A percentile compares a stretch with the other conserved stretches of the same genome.
Evolutionary conservation across 2,888 invertebrate genomes (phyloP).

Genomic region (Tipula vernalis): DNA sequence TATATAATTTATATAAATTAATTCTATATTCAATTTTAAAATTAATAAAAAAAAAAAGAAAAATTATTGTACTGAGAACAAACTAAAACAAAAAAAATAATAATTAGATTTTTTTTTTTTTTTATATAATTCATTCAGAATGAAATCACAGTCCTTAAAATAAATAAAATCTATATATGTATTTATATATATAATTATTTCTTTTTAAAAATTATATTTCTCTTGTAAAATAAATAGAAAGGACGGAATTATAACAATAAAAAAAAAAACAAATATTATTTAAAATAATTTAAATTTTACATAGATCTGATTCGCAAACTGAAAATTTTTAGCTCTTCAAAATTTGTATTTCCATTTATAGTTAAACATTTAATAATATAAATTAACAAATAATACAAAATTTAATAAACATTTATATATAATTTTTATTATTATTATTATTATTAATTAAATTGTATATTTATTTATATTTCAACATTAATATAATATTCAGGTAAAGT

Average conservation of each 20-base stretch:
- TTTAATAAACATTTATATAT: neutral
- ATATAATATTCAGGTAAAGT: neutral
- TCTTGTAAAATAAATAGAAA: neutral
- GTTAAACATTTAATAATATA: neutral
- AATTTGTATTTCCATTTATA: neutral
- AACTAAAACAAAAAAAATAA: neutral
- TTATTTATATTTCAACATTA: neutral
- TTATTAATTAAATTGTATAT: neutral
- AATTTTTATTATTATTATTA: neutral
- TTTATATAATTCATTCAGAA: slow-evolving; percentile 9
- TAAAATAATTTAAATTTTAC: too few relatives aligned
- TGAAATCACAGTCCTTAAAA: slow-evolving; percentile 13
- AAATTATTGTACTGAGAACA: neutral
- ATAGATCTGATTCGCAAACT: too few relatives aligned
- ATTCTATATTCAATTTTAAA: neutral
- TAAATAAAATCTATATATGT: neutral
- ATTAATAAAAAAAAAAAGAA: neutral
- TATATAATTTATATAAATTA: neutral
- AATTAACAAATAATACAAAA: neutral
- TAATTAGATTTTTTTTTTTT: neutral
- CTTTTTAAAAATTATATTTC: neutral
- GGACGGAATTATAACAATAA: neutral
- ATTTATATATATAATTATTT: neutral
- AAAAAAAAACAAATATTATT: neutral
- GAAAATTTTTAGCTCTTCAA: too few relatives aligned